These are phyloP conservation scores for Coregonus suidteri DNA, from an alignment of 2,797 vertebrate genomes.

Conservation along the genomic window DNA sequence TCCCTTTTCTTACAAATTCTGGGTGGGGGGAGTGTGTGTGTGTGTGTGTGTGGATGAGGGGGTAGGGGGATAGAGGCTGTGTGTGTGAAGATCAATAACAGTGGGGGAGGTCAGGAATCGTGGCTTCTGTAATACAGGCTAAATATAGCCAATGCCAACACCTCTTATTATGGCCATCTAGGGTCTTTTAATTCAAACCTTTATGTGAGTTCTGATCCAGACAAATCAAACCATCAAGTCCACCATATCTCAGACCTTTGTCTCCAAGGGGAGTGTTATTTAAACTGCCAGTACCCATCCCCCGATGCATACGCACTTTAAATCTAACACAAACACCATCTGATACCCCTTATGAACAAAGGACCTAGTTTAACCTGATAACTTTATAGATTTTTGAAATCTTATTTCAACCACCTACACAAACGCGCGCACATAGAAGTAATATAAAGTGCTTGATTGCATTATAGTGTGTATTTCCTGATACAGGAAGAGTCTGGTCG, in stretches of 20 bases:
- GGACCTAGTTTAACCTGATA: slow-evolving; percentile 27
- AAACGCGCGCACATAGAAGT: neutral
- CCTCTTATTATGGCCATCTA: slow-evolving; percentile 23
- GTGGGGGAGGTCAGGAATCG: slow-evolving; percentile 73
- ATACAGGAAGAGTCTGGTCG: neutral
- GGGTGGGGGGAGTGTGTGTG: slow-evolving; percentile 52
- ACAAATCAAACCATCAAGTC: slow-evolving; percentile 53
- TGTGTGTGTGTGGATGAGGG: slow-evolving; percentile 61
- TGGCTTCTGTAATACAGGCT: slow-evolving; percentile 70
- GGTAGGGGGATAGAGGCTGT: slow-evolving; percentile 76
- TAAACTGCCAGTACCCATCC: slow-evolving; percentile 56
- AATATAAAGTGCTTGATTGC: neutral
- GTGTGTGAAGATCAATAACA: slow-evolving; percentile 85
- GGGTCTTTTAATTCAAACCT: slow-evolving; percentile 28
- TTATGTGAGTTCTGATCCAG: neutral
- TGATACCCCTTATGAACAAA: slow-evolving; percentile 25
- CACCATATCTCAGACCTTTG: slow-evolving; percentile 52
- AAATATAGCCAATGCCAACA: slow-evolving; percentile 66
- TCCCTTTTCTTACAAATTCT: slow-evolving; percentile 60
- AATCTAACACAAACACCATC: slow-evolving; percentile 20
- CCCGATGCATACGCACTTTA: slow-evolving; percentile 33
- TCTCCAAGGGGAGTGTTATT: slow-evolving; percentile 63
- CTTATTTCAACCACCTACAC: neutral
- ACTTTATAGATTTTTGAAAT: slow-evolving; percentile 13
- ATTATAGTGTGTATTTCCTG: neutral